These are phyloP conservation scores for Temnothorax ravouxi DNA, from an alignment of 2,888 invertebrate genomes.

Conservation along the genomic window DNA sequence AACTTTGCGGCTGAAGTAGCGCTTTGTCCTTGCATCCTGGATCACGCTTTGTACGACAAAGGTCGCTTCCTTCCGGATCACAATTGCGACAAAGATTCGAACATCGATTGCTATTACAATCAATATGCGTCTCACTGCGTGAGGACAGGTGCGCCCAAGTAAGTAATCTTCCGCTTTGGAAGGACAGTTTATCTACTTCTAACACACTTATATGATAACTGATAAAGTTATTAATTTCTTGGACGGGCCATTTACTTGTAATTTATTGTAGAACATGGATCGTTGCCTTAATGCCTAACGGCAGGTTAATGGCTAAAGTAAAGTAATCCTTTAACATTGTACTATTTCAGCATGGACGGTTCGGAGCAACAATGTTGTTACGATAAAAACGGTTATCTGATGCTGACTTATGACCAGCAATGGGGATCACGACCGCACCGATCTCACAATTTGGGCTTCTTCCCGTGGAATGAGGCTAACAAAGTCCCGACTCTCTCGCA, in stretches of 20 bases:
- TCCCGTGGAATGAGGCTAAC: conserved; percentile 98
- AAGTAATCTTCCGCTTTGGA: conserved; percentile 82
- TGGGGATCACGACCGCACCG: conserved; percentile 96
- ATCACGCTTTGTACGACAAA: conserved; percentile 96
- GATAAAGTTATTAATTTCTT: not conserved
- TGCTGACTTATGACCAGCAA: conserved; percentile 98
- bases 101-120: conserved; percentile 95
- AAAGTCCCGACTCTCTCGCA: conserved; percentile 97
- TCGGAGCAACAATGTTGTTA: conserved; percentile 99
- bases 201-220: not conserved
- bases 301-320: not conserved
- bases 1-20: conserved; percentile 95
- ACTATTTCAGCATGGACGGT: conserved; percentile 91
- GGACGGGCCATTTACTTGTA: not conserved
- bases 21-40: conserved; percentile 96
- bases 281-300: not conserved
- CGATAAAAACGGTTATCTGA: conserved; percentile 95
- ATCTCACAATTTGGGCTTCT: conserved; percentile 95
- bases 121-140: conserved; percentile 97
- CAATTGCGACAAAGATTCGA: conserved; percentile 96
- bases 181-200: not conserved
- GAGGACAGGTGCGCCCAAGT: conserved; percentile 96
- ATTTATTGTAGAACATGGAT: not conserved
- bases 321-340: not conserved
- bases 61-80: conserved; percentile 97